A percentile compares a stretch with the other conserved stretches of the same genome.
Conservation (phyloP, 2,797 vertebrate species). For the Sebastes vulpes region DNA sequence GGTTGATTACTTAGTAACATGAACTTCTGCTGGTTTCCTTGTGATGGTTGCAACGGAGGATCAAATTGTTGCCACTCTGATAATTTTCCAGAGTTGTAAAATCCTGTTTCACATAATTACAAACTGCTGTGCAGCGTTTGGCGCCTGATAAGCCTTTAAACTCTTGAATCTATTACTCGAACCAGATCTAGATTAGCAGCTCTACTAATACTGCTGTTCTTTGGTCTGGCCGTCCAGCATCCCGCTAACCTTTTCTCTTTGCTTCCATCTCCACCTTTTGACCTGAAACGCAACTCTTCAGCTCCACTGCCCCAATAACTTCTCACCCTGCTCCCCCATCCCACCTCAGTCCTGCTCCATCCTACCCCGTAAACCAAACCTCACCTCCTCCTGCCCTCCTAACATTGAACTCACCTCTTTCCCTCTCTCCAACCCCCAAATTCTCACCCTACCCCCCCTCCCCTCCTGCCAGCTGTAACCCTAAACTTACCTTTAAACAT, state of each 20-base stretch:
- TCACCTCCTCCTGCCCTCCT: constrained; percentile 40
- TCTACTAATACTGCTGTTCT: not conserved
- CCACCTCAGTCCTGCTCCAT: not conserved
- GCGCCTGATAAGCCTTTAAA: not conserved
- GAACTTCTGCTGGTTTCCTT: not conserved
- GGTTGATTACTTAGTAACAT: not conserved
- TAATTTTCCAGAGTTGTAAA: not conserved
- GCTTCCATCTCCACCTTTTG: constrained; percentile 37
- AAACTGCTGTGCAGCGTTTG: not conserved
- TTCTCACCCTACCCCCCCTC: constrained; percentile 43
- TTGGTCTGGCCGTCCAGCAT: not conserved
- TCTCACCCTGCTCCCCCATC: constrained; percentile 32
- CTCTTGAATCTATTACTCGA: not conserved
- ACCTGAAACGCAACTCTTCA: constrained; percentile 58
- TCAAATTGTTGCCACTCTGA: not conserved
- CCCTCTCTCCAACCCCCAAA: constrained; percentile 45
- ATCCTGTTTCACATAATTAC: not conserved
- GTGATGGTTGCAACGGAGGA: not conserved
- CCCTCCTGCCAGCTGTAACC: constrained; percentile 61
- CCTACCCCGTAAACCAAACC: constrained; percentile 46
- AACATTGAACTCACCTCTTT: constrained; percentile 55
- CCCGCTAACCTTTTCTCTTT: not conserved
- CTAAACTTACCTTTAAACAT: constrained; percentile 70
- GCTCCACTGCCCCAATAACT: constrained; percentile 39
- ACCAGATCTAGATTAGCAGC: not conserved